A percentile compares a stretch with the other conserved stretches of the same genome.
Evolutionary conservation across 2,113 vertebrate species (phyloP).

Genomic region (Pundamilia nyererei): DNA sequence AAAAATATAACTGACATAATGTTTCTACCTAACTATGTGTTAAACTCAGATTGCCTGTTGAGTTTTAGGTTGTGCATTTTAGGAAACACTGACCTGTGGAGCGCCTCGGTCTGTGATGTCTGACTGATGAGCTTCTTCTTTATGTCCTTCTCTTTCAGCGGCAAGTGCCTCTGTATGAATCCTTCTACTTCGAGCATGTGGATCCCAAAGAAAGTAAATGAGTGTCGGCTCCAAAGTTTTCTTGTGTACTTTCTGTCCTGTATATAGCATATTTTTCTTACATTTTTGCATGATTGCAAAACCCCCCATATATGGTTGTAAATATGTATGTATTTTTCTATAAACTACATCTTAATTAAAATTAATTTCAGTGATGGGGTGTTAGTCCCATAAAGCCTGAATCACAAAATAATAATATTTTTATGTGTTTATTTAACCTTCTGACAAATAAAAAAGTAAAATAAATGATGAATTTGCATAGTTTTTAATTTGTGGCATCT

Average conservation of each 20-base stretch:
- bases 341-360: background rate
- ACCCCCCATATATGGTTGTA: fast-evolving
- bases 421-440: background rate
- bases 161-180: slow-evolving; percentile 53
- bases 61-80: background rate
- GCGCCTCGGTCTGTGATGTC: background rate
- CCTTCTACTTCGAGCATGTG: slow-evolving; percentile 40
- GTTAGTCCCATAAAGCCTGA: background rate
- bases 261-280: background rate
- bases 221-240: background rate
- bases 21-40: background rate
- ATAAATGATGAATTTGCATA: background rate
- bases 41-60: background rate
- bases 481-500: background rate
- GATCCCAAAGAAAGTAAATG: slow-evolving; percentile 16
- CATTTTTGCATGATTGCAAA: background rate
- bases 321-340: slow-evolving; percentile 7
- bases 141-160: slow-evolving; percentile 30
- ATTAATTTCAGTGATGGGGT: background rate
- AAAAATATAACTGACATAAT: background rate
- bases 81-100: background rate
- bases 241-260: fast-evolving
- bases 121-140: background rate
- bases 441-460: fast-evolving
- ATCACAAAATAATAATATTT: fast-evolving